Evolutionary conservation across 1,140 invertebrate genomes (phyloP), one percentile per base, ranked within the genome.

Genomic region (Pseudomyrmex cubaensis): DNA sequence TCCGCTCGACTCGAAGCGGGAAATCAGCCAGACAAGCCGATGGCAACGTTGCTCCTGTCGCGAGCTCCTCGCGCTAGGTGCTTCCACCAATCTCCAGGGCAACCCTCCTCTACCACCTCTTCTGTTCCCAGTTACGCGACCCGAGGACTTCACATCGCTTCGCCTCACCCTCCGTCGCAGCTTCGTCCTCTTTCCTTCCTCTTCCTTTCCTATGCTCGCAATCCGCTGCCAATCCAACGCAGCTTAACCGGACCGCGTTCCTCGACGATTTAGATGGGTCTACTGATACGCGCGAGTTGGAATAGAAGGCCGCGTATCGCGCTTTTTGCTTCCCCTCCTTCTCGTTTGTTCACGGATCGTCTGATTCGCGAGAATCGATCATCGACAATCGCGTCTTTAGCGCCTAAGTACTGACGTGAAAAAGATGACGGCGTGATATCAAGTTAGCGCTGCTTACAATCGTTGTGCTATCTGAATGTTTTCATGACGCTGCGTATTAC

Each of bases 11-110:
- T 86, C 84, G 83, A 84, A 86, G 84, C 89, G 85, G 89, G 88
- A 90, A 90, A 90, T 90, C 86, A 86, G 86, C 88, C 88, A 90
- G 89, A 90, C 88, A 83, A 90, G 64, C 83, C 86, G 88, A 87
- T 89, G 88, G 88, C 89, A 90, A 90, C 87, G 87, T 82, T 89
- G 86, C 87, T 90, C 82, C 89, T 90, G 88, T 90, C 84, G 86
- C 84, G 86, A 88, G 84, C 70, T 90, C 64, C 83, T 84, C 86
- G 87, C 82, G 57, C 52, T 77, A 73, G 66, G 15, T 72, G 63
- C 84, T 54, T 35, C 76, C 59, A 66, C 84, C 87, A 70, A 87
- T 85, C 76, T 86, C 78, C 20, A 54, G 44, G 50, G 50, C 57
- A 46, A 48, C 83, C 62, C 78, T 54, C 57, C 52, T 52, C 35